phyloP scores from a whole-genome alignment of 2,797 vertebrate species.

The Balearica regulorum region DNA sequence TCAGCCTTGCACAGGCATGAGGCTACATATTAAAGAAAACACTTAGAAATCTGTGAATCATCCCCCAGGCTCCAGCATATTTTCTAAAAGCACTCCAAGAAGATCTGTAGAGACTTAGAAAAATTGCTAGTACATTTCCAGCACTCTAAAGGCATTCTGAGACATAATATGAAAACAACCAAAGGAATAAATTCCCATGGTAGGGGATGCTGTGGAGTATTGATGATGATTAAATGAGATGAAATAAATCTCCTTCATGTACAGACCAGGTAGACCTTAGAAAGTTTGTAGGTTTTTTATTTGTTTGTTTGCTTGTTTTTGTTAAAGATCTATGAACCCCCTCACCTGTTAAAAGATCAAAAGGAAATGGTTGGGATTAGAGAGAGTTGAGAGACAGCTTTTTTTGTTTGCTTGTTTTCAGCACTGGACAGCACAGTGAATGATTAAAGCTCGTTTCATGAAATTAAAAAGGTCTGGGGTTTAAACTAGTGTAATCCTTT shows the following conservation, averaged over 20 bases:
- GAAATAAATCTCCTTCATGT: neutral
- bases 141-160: neutral
- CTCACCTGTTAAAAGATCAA: neutral
- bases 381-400: neutral
- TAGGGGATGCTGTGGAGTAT: neutral
- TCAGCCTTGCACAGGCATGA: neutral
- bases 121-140: neutral
- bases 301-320: neutral
- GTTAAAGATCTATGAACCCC: neutral
- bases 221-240: neutral
- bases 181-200: neutral
- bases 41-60: neutral
- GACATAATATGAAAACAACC: neutral
- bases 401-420: neutral
- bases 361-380: neutral
- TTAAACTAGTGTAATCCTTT: neutral
- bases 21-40: neutral
- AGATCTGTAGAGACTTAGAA: neutral
- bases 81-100: slow-evolving; percentile 4
- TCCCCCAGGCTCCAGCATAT: neutral
- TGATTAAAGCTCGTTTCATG: neutral
- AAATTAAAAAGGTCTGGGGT: neutral
- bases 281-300: neutral
- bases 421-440: slow-evolving; percentile 32
- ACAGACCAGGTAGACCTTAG: neutral